Evolutionary conservation across 2,888 invertebrate genomes (phyloP), one percentile per base, ranked within the genome.

Genomic region (Baccha elongata): DNA sequence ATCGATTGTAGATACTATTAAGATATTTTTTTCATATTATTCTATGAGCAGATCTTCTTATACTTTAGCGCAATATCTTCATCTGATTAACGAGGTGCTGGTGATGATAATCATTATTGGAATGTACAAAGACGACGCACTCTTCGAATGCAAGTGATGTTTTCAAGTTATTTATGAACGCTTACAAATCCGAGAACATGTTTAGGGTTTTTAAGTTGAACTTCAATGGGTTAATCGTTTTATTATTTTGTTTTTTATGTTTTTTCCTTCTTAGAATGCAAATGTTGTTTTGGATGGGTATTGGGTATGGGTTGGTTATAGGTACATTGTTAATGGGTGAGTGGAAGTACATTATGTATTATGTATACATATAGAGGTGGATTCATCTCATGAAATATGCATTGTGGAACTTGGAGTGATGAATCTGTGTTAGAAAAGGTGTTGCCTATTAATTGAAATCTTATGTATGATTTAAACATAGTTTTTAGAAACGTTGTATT

Each of bases 341-440:
- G 40, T 35, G n/a, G 32, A 35, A 53, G 19, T 7, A n/a, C n/a
- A n/a, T n/a, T n/a, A n/a, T n/a, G n/a, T 32, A 32, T 32, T 5
- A 32, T 4, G 29, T 32, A 8, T 32, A 23, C 10, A 1, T n/a
- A 23, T 35, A 55, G 55, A 55, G 58, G 58, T 58, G 58, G 58
- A 40, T 58, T 58, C 10, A 58, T 58, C 58, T 58, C 58, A 58
- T 58, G 58, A 58, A 58, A 58, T 40, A 58, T 58, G 58, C 58
- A 58, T n/a, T 40, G 40, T 40, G 40, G 15, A 40, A 7, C 26
- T 40, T 26, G 15, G 15, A 40, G 58, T 58, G 21, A 55, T 55
- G 55, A 23, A 23, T 15, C 23, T 37, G 13, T 37, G 8, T 19
- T 15, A 23, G 13, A 40, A 15, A n/a, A 40, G 55, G 55, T 58